Evolutionary conservation across 1,140 invertebrate species (phyloP).

Genomic region (Cyphomyrmex costatus): DNA sequence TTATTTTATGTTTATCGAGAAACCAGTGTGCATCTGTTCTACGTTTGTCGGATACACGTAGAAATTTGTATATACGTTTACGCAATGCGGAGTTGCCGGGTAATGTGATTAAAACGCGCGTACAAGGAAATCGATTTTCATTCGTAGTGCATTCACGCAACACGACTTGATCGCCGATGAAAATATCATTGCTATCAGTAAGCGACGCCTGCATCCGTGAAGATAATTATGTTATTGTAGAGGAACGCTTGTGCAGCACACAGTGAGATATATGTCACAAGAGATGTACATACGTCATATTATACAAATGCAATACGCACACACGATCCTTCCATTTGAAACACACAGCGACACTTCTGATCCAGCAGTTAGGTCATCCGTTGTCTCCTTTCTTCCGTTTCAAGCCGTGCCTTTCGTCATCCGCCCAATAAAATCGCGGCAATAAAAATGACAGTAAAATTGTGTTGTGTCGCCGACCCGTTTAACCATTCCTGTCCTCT

Average conservation of each 20-base stretch:
- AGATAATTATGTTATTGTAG: constrained; percentile 39
- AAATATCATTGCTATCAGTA: not conserved
- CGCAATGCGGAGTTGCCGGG: not conserved
- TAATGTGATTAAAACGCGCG: constrained; percentile 4
- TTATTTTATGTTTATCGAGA: not conserved
- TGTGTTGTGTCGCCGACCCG: constrained; percentile 22
- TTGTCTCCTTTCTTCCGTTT: constrained; percentile 48
- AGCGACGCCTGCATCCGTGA: not conserved
- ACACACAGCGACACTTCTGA: constrained; percentile 20
- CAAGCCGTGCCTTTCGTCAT: constrained; percentile 44
- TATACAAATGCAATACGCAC: not conserved
- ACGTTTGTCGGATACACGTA: not conserved
- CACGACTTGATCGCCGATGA: not conserved
- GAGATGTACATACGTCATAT: not conserved
- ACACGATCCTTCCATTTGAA: constrained; percentile 6
- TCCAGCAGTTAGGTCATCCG: constrained; percentile 36
- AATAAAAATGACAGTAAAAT: constrained; percentile 64
- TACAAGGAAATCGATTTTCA: not conserved
- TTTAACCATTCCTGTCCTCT: constrained; percentile 43
- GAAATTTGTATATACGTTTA: constrained; percentile 2
- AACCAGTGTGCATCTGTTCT: not conserved
- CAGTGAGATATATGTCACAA: not conserved
- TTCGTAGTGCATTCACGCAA: not conserved
- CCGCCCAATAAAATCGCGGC: constrained; percentile 56
- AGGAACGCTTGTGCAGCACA: not conserved